These are phyloP conservation scores for Cephalopachus bancanus DNA, from an alignment of 2,797 vertebrate genomes.

Conservation along the genomic window DNA sequence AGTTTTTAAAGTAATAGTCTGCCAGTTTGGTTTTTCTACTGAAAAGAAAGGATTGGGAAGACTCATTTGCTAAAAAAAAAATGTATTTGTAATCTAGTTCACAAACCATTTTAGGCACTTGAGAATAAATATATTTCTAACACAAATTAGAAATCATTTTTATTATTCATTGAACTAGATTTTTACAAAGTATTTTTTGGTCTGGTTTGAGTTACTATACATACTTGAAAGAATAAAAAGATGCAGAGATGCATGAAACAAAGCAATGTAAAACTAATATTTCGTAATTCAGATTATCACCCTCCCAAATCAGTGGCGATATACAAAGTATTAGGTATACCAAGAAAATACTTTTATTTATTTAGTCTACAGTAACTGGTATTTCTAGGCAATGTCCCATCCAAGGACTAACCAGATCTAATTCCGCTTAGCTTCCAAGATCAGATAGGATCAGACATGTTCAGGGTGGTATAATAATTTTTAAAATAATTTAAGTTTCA, in stretches of 20 bases:
- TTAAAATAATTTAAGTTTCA: not conserved
- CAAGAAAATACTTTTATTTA: conserved; percentile 20
- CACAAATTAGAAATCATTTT: conserved; percentile 56
- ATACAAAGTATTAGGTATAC: not conserved
- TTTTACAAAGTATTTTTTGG: conserved; percentile 2
- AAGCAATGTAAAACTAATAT: not conserved
- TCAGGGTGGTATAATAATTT: conserved; percentile 1
- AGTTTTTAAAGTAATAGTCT: not conserved
- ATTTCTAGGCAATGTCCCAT: not conserved
- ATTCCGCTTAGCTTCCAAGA: not conserved
- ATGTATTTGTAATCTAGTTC: not conserved
- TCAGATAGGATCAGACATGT: not conserved
- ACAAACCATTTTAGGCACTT: conserved; percentile 25
- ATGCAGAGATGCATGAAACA: not conserved
- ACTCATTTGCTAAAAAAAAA: not conserved
- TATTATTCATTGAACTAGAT: conserved; percentile 20
- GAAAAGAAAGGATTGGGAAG: not conserved
- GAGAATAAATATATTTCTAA: not conserved
- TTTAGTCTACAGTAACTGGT: not conserved
- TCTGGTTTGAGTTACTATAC: conserved; percentile 38
- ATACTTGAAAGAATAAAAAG: not conserved
- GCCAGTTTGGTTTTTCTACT: conserved; percentile 14
- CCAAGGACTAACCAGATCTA: not conserved
- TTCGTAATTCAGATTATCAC: not conserved
- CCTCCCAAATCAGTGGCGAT: not conserved